Base-by-base conservation (phyloP, 2,888 invertebrate species). In the Alentia gelatinosa region DNA sequence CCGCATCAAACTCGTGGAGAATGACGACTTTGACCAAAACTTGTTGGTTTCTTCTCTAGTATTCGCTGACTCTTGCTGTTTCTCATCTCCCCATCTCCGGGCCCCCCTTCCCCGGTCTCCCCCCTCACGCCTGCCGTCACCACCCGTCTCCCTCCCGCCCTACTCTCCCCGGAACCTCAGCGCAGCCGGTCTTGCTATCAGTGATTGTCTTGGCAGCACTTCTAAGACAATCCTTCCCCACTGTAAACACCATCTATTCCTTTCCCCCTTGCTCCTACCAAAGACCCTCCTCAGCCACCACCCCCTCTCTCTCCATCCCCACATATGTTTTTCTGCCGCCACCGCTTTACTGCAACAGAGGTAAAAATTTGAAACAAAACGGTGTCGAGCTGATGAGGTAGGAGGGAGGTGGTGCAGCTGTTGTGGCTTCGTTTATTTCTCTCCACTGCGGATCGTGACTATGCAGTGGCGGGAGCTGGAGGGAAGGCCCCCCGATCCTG, bases 181-280 rank as follows among this genome's bases (percentile, higher is more conserved):
- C 74, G 15, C 30, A 15, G 30, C 74, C 26, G 74, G 74, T 33
- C 74, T n/a, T 30, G 75, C 35, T 86, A 42, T 86, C 86, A 30
- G 26, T 86, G 86, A 86, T 86, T 86, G 47, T 86, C 47, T 86
- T 86, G 86, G 86, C 86, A 86, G 0, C 47, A 86, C 86, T 33
- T 86, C 86, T 86, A 23, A 86, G 83, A 83, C 83, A 83, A 83
- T 83, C 83, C 39, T 75, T 35, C 75, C 75, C 75, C 7, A 37
- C 37, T n/a, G 75, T 75, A 75, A 83, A 83, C 83, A 83, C 42
- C 83, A 83, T 83, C 83, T 83, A 26, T 83, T 83, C 26, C 86
- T 39, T 63, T 26, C 79, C 79, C 35, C 79, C 79, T 39, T 9
- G 19, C 39, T 39, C 35, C 79, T n/a, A 37, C 12, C n/a, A n/a